These are phyloP conservation scores for Ancistrus triradiatus DNA, from an alignment of 2,113 vertebrate species.

Conservation along the genomic window DNA sequence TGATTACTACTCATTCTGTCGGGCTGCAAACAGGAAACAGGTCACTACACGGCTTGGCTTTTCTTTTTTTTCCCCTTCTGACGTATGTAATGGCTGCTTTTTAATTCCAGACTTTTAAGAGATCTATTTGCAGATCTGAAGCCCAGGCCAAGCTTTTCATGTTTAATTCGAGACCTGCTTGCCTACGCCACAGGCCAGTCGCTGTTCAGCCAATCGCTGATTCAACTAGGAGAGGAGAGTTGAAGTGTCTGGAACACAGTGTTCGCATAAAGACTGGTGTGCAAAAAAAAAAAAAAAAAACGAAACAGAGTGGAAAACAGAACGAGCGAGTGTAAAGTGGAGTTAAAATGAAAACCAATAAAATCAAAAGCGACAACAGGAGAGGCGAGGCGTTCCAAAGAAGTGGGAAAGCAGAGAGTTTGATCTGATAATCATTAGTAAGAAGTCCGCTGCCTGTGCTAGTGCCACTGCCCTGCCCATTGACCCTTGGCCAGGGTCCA, in stretches of 20 bases:
- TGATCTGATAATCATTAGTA: conserved; percentile 49
- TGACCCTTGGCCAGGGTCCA: conserved; percentile 25
- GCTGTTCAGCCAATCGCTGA: neutral
- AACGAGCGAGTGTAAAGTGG: too few relatives aligned
- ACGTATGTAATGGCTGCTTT: neutral
- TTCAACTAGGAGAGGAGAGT: conserved; percentile 10
- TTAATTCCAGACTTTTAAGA: conserved; percentile 11
- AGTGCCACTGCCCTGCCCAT: conserved; percentile 30
- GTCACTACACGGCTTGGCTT: neutral
- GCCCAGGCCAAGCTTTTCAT: neutral
- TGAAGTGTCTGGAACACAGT: conserved; percentile 28
- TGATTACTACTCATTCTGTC: conserved; percentile 6
- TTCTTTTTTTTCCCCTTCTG: neutral
- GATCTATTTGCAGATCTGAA: conserved; percentile 4
- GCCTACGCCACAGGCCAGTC: neutral
- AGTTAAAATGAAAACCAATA: too few relatives aligned
- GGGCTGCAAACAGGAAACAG: neutral
- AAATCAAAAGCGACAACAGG: too few relatives aligned
- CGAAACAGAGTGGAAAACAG: too few relatives aligned
- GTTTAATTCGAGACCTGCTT: neutral
- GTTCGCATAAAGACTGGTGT: neutral
- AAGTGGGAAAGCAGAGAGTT: conserved; percentile 41
- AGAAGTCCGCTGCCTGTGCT: conserved; percentile 11
- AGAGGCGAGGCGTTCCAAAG: too few relatives aligned
- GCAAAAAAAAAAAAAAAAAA: too few relatives aligned